These are phyloP conservation scores for Dasypogon diadema DNA, from an alignment of 2,888 invertebrate genomes.

Conservation along the genomic window DNA sequence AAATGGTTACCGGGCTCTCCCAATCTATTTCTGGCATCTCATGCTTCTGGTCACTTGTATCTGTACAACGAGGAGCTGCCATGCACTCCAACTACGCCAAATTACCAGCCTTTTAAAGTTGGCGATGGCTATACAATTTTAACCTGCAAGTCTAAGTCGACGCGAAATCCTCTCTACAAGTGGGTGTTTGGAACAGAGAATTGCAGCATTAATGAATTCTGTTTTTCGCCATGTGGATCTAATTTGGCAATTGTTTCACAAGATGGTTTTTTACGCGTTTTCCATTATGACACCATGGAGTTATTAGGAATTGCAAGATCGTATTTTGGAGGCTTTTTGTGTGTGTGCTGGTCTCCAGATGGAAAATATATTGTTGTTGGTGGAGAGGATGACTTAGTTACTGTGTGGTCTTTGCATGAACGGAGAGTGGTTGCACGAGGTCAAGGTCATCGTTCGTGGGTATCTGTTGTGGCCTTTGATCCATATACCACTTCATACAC, in stretches of 20 bases:
- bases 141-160: slow-evolving; percentile 96
- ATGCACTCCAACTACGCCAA: slow-evolving; percentile 90
- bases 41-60: slow-evolving; percentile 96
- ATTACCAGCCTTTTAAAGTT: slow-evolving; percentile 94
- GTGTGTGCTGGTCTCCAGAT: slow-evolving; percentile 99
- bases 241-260: slow-evolving; percentile 95
- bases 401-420: slow-evolving; percentile 95
- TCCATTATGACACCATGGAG: slow-evolving; percentile 98
- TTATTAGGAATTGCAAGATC: slow-evolving; percentile 92
- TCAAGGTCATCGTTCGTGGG: slow-evolving; percentile 98
- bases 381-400: slow-evolving; percentile 98
- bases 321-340: slow-evolving; percentile 97
- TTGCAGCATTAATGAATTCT: slow-evolving; percentile 93
- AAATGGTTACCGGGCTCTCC: slow-evolving; percentile 97
- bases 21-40: slow-evolving; percentile 93
- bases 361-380: slow-evolving; percentile 95
- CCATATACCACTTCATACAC: slow-evolving; percentile 83
- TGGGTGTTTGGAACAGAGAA: slow-evolving; percentile 88
- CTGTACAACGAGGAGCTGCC: slow-evolving; percentile 96
- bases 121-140: slow-evolving; percentile 95
- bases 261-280: slow-evolving; percentile 94
- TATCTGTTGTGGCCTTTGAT: slow-evolving; percentile 95
- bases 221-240: slow-evolving; percentile 94
- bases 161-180: slow-evolving; percentile 94
- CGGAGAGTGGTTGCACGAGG: slow-evolving; percentile 96